These are phyloP conservation scores for Epinephelus malabaricus DNA, from an alignment of 2,797 vertebrate genomes.

Conservation along the genomic window DNA sequence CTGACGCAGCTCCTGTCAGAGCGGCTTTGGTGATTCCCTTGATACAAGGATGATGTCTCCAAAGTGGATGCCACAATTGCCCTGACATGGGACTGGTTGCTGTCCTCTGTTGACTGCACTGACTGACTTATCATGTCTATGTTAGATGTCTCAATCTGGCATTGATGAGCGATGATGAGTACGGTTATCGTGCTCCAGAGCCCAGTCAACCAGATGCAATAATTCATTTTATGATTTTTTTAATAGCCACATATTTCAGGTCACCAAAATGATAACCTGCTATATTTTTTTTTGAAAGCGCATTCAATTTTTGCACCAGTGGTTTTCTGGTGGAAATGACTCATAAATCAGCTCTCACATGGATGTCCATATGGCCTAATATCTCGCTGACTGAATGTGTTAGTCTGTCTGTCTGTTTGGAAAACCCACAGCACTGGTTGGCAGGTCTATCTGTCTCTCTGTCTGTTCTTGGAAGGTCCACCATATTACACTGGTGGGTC, in stretches of 20 bases:
- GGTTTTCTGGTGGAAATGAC: slow-evolving; percentile 28
- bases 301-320: background rate
- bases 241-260: slow-evolving; percentile 1
- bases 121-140: slow-evolving; percentile 24
- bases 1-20: slow-evolving; percentile 65
- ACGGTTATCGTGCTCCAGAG: background rate
- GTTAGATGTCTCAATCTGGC: slow-evolving; percentile 30
- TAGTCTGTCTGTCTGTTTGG: slow-evolving; percentile 53
- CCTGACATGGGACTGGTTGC: slow-evolving; percentile 17
- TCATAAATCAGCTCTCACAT: slow-evolving; percentile 26
- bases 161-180: background rate
- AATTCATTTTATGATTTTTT: background rate
- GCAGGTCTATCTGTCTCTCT: slow-evolving; percentile 52
- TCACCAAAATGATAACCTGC: slow-evolving; percentile 2
- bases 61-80: slow-evolving; percentile 33
- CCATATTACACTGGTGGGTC: slow-evolving; percentile 57
- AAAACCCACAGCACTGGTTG: slow-evolving; percentile 51
- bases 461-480: slow-evolving; percentile 63
- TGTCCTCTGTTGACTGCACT: slow-evolving; percentile 29
- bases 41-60: slow-evolving; percentile 34
- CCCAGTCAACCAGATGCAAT: background rate
- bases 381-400: slow-evolving; percentile 57
- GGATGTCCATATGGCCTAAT: slow-evolving; percentile 38
- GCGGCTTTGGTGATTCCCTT: slow-evolving; percentile 49
- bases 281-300: background rate